A percentile compares a stretch with the other conserved stretches of the same genome.
Evolutionary conservation across 2,113 vertebrate species (phyloP).

Genomic region (Corythoichthys intestinalis): DNA sequence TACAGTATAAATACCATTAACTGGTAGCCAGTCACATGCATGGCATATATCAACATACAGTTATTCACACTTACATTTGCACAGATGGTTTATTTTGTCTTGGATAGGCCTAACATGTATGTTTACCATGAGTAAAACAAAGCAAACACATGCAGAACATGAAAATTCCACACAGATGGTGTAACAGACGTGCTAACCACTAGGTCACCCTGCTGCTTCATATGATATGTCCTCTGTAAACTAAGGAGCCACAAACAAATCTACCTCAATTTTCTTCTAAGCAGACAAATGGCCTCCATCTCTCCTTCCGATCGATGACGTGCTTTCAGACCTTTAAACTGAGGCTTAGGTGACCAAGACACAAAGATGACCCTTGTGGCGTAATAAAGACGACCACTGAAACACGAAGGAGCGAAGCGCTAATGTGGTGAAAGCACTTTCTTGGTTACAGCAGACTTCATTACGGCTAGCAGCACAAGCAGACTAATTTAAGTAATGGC

Average conservation of each 20-base stretch:
- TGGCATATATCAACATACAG: too few relatives aligned
- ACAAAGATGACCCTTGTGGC: conserved; percentile 36
- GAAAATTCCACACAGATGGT: background rate
- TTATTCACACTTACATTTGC: background rate
- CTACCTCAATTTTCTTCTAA: conserved; percentile 13
- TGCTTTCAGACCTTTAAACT: conserved; percentile 59
- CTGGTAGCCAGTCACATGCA: too few relatives aligned
- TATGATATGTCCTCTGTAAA: conserved; percentile 39
- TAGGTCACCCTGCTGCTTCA: background rate
- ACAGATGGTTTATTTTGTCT: too few relatives aligned
- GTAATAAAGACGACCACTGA: conserved; percentile 61
- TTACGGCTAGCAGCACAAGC: conserved; percentile 18
- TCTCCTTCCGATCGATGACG: conserved; percentile 49
- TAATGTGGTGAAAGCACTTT: conserved; percentile 55
- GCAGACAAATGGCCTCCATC: conserved; percentile 30
- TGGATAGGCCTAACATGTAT: too few relatives aligned
- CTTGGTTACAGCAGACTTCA: conserved; percentile 36
- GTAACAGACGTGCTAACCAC: background rate
- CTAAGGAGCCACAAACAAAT: conserved; percentile 35
- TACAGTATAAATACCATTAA: too few relatives aligned
- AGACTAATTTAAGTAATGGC: background rate
- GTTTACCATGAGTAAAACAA: background rate
- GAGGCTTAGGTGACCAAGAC: conserved; percentile 50
- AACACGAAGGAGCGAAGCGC: conserved; percentile 35
- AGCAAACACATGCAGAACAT: background rate